Percentiles rank a stretch among this genome's conserved stretches.
Evolutionary conservation across 2,113 vertebrate species (phyloP).

Genomic region (Ceyx margarethae): DNA sequence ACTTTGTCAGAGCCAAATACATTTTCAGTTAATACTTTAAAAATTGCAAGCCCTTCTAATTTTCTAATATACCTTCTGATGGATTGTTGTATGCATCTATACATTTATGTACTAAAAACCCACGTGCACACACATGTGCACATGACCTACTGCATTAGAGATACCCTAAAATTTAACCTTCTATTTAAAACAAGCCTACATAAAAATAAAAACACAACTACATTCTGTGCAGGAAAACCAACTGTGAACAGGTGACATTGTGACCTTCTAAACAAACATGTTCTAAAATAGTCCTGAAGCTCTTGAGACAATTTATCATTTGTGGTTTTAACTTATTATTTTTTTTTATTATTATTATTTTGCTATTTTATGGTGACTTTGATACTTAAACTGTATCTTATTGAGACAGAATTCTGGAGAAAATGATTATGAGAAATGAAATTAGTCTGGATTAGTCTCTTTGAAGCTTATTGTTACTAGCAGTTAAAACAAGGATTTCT

Average conservation of each 20-base stretch:
- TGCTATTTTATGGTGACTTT: background rate
- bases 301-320: background rate
- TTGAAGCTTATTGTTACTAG: background rate
- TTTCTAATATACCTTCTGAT: background rate
- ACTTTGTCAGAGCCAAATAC: background rate
- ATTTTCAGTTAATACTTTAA: background rate
- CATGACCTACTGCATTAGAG: background rate
- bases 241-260: background rate
- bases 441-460: background rate
- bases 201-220: background rate
- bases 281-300: background rate
- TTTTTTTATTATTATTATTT: background rate
- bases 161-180: background rate
- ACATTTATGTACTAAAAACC: rapidly evolving
- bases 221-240: background rate
- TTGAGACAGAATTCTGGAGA: background rate
- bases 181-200: background rate
- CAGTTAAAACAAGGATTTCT: background rate
- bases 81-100: background rate
- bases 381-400: background rate
- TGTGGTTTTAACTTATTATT: background rate
- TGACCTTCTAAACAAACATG: background rate
- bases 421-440: background rate
- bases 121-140: rapidly evolving
- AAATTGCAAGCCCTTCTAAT: background rate